phyloP scores from a whole-genome alignment of 2,113 vertebrate species.

The Euleptes europaea region DNA sequence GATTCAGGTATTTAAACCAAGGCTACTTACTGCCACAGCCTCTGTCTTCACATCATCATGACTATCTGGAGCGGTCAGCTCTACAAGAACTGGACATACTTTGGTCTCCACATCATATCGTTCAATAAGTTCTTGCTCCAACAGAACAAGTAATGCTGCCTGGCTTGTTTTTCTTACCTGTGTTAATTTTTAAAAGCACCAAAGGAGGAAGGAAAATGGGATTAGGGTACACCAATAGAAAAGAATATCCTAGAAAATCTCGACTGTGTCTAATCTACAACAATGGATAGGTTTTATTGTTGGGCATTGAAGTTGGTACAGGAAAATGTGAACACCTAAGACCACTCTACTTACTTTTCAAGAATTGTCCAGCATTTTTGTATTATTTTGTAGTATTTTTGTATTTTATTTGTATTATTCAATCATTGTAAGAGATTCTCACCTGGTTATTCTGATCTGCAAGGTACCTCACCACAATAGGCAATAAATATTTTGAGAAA shows the following conservation, averaged over 20 bases:
- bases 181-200: background rate
- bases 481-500: constrained; percentile 89
- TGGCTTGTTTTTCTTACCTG: constrained; percentile 91
- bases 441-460: constrained; percentile 92
- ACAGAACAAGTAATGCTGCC: constrained; percentile 84
- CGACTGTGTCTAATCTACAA: background rate
- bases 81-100: constrained; percentile 89
- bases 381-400: too few species aligned
- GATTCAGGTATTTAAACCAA: too few species aligned
- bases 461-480: constrained; percentile 87
- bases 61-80: constrained; percentile 88
- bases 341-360: background rate
- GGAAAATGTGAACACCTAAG: background rate
- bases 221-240: background rate
- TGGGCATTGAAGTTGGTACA: background rate
- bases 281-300: background rate
- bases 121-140: constrained; percentile 89
- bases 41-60: constrained; percentile 90
- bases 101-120: constrained; percentile 84
- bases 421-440: constrained; percentile 18
- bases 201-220: background rate
- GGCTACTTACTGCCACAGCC: constrained; percentile 85
- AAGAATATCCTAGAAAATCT: background rate
- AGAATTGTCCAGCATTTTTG: background rate
- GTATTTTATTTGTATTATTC: background rate